These are phyloP conservation scores for Metalampra italica DNA, from an alignment of 2,888 invertebrate genomes.

Conservation along the genomic window DNA sequence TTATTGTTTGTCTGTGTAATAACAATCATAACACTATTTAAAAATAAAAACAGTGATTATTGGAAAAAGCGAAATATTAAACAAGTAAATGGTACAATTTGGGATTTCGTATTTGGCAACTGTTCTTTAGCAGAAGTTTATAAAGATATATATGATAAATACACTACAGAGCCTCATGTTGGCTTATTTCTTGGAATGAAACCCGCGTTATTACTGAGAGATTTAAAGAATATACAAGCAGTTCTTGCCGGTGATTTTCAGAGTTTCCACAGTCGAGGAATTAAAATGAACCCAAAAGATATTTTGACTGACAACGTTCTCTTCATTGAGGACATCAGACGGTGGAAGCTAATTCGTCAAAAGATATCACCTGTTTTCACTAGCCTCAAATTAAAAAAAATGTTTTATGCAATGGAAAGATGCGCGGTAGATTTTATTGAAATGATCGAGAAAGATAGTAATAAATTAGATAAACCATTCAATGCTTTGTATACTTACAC, in stretches of 20 bases:
- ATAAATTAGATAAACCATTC: conserved; percentile 34
- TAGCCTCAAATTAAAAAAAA: conserved; percentile 50
- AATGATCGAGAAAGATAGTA: conserved; percentile 29
- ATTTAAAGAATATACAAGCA: conserved; percentile 46
- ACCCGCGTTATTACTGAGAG: conserved; percentile 40
- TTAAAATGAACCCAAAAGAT: conserved; percentile 38
- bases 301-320: conserved; percentile 45
- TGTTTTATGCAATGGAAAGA: conserved; percentile 52
- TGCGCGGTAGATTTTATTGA: conserved; percentile 47
- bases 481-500: conserved; percentile 44
- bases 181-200: conserved; percentile 36
- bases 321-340: conserved; percentile 40
- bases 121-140: conserved; percentile 42
- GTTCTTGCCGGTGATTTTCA: conserved; percentile 46
- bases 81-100: conserved; percentile 30
- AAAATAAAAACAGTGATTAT: conserved; percentile 30
- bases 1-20: conserved; percentile 22
- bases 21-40: conserved; percentile 16
- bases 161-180: conserved; percentile 31
- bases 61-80: conserved; percentile 46
- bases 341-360: conserved; percentile 56
- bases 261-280: conserved; percentile 47
- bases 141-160: conserved; percentile 40
- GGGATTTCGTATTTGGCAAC: conserved; percentile 38
- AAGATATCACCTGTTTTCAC: conserved; percentile 61